Conservation (phyloP, 2,797 vertebrate genomes). For the Varecia variegata region DNA sequence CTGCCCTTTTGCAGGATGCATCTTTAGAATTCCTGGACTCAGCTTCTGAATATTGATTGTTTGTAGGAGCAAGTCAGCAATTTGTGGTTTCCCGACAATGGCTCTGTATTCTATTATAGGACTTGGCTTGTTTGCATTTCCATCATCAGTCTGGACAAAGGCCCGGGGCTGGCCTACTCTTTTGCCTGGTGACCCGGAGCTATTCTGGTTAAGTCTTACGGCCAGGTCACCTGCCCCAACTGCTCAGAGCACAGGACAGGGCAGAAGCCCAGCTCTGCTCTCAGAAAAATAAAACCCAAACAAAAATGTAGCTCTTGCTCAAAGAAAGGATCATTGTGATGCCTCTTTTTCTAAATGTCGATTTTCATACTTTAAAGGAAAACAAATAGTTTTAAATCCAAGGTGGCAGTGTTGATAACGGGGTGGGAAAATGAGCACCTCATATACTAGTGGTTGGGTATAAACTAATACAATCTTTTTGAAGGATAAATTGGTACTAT, state of each 20-base stretch:
- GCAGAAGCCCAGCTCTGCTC: background rate
- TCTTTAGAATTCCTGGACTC: conserved; percentile 69
- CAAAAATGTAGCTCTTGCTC: conserved; percentile 14
- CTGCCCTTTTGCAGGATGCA: background rate
- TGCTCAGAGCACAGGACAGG: background rate
- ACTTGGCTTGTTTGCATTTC: conserved; percentile 49
- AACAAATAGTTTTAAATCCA: conserved; percentile 2
- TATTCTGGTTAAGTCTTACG: conserved; percentile 46
- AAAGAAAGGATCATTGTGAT: background rate
- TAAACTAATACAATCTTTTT: background rate
- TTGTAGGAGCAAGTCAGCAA: conserved; percentile 69
- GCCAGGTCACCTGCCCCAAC: conserved; percentile 12
- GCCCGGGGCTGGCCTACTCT: conserved; percentile 18
- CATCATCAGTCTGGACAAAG: conserved; percentile 33
- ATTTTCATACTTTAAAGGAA: background rate
- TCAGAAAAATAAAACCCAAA: conserved; percentile 44
- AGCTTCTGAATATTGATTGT: conserved; percentile 54
- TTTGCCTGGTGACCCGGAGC: conserved; percentile 22
- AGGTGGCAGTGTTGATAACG: background rate
- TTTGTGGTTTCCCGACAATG: conserved; percentile 69
- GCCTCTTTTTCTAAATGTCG: background rate
- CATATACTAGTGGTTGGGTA: background rate
- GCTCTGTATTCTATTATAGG: conserved; percentile 66
- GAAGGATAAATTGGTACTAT: background rate
- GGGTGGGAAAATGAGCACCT: background rate